Evolutionary conservation across 2,797 vertebrate species (phyloP).

Genomic region (Hippocampus kuda): DNA sequence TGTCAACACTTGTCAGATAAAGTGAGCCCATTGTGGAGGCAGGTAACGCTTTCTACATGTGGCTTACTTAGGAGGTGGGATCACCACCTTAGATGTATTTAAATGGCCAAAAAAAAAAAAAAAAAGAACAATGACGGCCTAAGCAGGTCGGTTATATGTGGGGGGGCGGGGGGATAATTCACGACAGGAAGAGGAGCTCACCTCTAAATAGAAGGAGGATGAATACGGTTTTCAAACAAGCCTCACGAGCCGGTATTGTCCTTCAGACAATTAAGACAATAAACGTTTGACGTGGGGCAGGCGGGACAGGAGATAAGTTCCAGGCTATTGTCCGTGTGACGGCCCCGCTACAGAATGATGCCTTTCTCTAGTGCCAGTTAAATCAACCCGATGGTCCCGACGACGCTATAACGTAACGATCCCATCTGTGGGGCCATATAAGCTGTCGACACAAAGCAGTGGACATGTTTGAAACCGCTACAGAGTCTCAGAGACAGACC

Average conservation of each 20-base stretch:
- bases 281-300: conserved; percentile 51
- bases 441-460: not conserved
- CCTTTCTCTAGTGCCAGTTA: conserved; percentile 35
- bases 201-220: conserved; percentile 78
- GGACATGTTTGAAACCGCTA: conserved; percentile 5
- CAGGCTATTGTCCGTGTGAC: conserved; percentile 45
- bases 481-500: not conserved
- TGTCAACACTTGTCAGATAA: conserved; percentile 63
- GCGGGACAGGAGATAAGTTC: conserved; percentile 51
- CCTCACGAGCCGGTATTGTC: conserved; percentile 79
- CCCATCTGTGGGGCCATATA: conserved; percentile 18
- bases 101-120: conserved; percentile 63
- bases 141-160: conserved; percentile 36
- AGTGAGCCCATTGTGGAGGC: conserved; percentile 67
- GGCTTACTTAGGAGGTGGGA: conserved; percentile 61
- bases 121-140: conserved; percentile 83
- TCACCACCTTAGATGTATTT: conserved; percentile 91
- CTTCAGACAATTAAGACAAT: conserved; percentile 29
- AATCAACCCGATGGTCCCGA: conserved; percentile 41
- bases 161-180: conserved; percentile 46
- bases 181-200: conserved; percentile 70
- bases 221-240: conserved; percentile 84
- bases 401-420: conserved; percentile 28
- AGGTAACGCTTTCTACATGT: conserved; percentile 68
- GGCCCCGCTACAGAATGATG: conserved; percentile 28